These are phyloP conservation scores for Paramacrobiotus metropolitanus DNA, from an alignment of 1,140 invertebrate species.

Conservation along the genomic window DNA sequence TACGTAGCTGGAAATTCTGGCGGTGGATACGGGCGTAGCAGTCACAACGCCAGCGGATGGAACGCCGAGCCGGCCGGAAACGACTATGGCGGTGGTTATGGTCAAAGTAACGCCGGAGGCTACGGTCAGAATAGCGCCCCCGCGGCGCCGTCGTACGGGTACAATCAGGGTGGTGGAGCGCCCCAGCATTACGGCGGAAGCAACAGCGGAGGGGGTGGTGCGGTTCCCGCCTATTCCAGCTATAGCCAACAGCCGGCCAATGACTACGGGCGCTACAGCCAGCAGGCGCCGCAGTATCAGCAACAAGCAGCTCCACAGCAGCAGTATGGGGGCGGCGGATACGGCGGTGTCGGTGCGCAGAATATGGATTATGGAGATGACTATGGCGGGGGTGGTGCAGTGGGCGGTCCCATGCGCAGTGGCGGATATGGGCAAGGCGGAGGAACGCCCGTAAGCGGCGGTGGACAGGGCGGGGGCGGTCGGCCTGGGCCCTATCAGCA, in stretches of 20 bases:
- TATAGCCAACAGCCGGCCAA: no score
- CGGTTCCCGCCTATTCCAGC: no score
- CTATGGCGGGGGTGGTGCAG: constrained; percentile 12
- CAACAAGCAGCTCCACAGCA: constrained; percentile 36
- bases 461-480: background rate
- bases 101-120: constrained; percentile 3
- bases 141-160: no score
- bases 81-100: background rate
- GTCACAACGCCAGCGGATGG: constrained; percentile 24
- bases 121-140: background rate
- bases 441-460: background rate
- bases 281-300: constrained; percentile 32
- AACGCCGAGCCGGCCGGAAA: background rate
- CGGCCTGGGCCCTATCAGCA: background rate
- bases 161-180: no score
- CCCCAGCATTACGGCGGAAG: no score
- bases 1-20: background rate
- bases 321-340: constrained; percentile 9
- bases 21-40: constrained; percentile 6
- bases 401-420: background rate
- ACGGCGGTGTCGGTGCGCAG: constrained; percentile 11
- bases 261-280: constrained; percentile 10
- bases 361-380: constrained; percentile 11
- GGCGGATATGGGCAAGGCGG: no score
- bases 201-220: no score